These are phyloP conservation scores for Oligia latruncula DNA, from an alignment of 2,888 invertebrate species.

Conservation along the genomic window DNA sequence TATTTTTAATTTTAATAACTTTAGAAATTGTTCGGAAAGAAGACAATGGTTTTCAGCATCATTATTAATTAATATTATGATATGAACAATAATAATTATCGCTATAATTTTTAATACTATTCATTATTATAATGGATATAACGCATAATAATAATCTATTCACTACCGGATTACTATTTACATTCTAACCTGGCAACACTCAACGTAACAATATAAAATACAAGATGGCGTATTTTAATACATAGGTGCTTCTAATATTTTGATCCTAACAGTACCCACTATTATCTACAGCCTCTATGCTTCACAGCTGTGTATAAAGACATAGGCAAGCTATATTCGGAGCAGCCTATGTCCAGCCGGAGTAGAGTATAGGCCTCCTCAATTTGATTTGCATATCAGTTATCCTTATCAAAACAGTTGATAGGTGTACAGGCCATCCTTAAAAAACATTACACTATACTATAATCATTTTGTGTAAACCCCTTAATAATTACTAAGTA, in stretches of 20 bases:
- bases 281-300: not conserved
- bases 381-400: not conserved
- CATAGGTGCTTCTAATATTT: conserved; percentile 77
- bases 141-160: conserved; percentile 86
- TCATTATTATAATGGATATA: conserved; percentile 87
- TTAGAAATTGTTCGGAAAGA: conserved; percentile 94
- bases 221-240: conserved; percentile 70
- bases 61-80: conserved; percentile 92
- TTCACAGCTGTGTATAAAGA: conserved; percentile 33
- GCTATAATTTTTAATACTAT: conserved; percentile 86
- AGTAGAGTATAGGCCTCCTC: not conserved
- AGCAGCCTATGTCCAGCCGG: conserved; percentile 18
- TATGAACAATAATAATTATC: conserved; percentile 92
- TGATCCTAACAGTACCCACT: conserved; percentile 28
- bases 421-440: not conserved
- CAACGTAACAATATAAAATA: conserved; percentile 82
- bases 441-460: not conserved
- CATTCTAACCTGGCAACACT: conserved; percentile 78
- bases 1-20: conserved; percentile 91
- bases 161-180: conserved; percentile 83
- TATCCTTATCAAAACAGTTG: conserved; percentile 11
- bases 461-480: not conserved
- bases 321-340: not conserved
- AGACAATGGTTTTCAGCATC: conserved; percentile 91
- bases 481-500: not conserved